Percentiles rank a stretch among this genome's conserved stretches.
These are phyloP conservation scores for Dryadula phaetusa DNA, from an alignment of 2,888 invertebrate species.

Conservation along the genomic window DNA sequence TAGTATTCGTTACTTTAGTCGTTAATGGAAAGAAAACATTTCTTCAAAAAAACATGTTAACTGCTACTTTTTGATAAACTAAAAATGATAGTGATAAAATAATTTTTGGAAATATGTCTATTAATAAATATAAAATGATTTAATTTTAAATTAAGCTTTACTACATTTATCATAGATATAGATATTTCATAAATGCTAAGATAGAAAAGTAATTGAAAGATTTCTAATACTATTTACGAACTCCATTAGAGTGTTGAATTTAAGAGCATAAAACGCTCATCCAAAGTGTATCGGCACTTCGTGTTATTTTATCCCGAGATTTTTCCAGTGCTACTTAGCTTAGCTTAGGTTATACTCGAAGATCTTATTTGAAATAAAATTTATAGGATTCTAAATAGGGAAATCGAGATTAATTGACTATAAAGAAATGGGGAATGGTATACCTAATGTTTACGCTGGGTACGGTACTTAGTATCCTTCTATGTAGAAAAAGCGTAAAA, in stretches of 20 bases:
- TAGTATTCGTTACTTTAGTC: constrained; percentile 11
- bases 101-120: no score
- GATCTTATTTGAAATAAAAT: background rate
- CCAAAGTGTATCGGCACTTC: constrained; percentile 24
- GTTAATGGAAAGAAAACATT: constrained; percentile 9
- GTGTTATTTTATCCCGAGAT: constrained; percentile 18
- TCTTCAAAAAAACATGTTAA: background rate
- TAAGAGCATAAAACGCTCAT: constrained; percentile 33
- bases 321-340: constrained; percentile 20
- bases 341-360: constrained; percentile 5
- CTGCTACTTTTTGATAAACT: background rate
- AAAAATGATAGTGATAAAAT: no score
- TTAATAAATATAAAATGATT: no score
- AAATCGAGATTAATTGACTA: background rate
- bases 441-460: no score
- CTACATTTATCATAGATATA: background rate
- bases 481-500: no score
- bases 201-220: constrained; percentile 8
- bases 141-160: background rate
- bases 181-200: background rate
- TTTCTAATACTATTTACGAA: constrained; percentile 27
- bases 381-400: background rate
- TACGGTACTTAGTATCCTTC: no score
- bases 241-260: constrained; percentile 29
- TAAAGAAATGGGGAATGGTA: no score